A percentile compares a stretch with the other conserved stretches of the same genome.
These are phyloP conservation scores for Drosophila silvestris DNA, from an alignment of 2,888 invertebrate genomes.

Conservation along the genomic window DNA sequence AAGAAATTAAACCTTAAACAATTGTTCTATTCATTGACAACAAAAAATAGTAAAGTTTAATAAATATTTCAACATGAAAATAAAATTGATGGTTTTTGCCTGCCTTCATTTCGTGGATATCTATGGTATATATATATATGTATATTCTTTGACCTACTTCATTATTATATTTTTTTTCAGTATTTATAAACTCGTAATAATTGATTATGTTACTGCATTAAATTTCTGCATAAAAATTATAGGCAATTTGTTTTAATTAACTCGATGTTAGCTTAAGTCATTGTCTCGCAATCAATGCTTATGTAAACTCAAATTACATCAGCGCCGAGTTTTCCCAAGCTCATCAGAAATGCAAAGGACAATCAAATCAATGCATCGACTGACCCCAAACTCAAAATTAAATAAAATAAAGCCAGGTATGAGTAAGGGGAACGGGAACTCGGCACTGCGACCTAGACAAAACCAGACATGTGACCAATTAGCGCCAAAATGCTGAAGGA, in stretches of 20 bases:
- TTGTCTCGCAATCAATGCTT: conserved; percentile 10
- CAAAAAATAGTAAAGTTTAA: background rate
- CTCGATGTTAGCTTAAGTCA: background rate
- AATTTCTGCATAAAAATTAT: background rate
- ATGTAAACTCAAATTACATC: conserved; percentile 3
- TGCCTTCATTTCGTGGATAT: background rate
- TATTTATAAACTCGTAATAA: background rate
- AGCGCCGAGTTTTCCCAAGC: background rate
- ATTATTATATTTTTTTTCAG: background rate
- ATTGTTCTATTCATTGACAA: background rate
- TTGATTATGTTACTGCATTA: background rate
- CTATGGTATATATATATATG: background rate
- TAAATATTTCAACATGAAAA: background rate
- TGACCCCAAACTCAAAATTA: conserved; percentile 18
- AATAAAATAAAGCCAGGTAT: conserved; percentile 25
- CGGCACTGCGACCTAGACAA: conserved; percentile 20
- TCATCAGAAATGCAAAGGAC: conserved; percentile 23
- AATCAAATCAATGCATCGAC: conserved; percentile 37
- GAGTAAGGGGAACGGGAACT: background rate
- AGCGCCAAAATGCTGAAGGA: conserved; percentile 43
- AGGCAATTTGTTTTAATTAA: conserved; percentile 22
- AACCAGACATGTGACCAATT: conserved; percentile 60
- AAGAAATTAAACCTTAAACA: too few relatives aligned
- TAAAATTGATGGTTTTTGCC: background rate
- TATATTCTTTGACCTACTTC: background rate